Percentiles rank a stretch among this genome's conserved stretches.
Conservation (phyloP, 2,888 invertebrate genomes). For the Callosobruchus maculatus region DNA sequence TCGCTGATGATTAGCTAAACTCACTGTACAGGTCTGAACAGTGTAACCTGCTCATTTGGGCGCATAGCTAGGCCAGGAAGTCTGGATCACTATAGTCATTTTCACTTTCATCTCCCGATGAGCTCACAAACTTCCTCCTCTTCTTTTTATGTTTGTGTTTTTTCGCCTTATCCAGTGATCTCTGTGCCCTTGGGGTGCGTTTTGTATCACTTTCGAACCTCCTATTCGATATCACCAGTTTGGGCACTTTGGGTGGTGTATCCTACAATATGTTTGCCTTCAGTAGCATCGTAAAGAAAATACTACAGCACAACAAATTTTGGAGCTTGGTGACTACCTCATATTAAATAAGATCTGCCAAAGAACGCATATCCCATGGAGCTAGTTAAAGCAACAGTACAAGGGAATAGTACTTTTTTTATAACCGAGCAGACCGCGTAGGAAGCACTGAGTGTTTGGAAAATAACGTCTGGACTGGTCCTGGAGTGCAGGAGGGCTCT, state of each 20-base stretch:
- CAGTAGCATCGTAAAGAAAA: background rate
- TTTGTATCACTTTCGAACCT: constrained; percentile 46
- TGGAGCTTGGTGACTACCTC: too few relatives aligned
- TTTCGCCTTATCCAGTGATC: constrained; percentile 48
- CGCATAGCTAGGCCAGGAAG: constrained; percentile 46
- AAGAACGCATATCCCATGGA: too few relatives aligned
- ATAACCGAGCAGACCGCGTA: too few relatives aligned
- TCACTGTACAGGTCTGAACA: constrained; percentile 23
- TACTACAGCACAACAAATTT: too few relatives aligned
- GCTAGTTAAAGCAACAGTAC: too few relatives aligned
- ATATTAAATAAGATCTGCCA: too few relatives aligned
- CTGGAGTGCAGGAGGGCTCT: too few relatives aligned
- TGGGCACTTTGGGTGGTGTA: constrained; percentile 51
- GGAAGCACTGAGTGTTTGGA: too few relatives aligned
- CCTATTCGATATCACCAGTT: constrained; percentile 51
- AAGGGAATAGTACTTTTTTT: too few relatives aligned
- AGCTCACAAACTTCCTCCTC: constrained; percentile 54
- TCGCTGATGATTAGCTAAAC: constrained; percentile 1
- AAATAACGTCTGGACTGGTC: too few relatives aligned
- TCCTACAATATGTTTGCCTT: constrained; percentile 23
- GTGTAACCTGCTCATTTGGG: constrained; percentile 21
- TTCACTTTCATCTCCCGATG: constrained; percentile 59
- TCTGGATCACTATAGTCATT: constrained; percentile 63
- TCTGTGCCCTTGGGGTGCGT: constrained; percentile 44
- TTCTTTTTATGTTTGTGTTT: constrained; percentile 56